Conservation (phyloP, 2,113 vertebrate genomes). For the Geothlypis trichas region DNA sequence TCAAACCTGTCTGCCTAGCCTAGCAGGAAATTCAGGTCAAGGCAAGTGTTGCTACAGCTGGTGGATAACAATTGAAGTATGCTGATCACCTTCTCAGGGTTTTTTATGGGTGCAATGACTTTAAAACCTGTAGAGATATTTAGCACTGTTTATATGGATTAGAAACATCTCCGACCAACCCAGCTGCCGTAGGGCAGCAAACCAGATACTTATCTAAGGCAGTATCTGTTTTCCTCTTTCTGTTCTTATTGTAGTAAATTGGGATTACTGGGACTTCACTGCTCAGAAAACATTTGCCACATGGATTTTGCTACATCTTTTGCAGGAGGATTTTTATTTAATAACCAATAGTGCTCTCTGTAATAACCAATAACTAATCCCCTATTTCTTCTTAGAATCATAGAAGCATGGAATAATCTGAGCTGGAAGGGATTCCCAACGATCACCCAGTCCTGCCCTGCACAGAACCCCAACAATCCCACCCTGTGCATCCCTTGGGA, state of each 20-base stretch:
- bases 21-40: neutral
- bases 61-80: neutral
- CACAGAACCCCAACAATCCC: neutral
- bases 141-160: neutral
- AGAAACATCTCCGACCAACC: neutral
- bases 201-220: neutral
- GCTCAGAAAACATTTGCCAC: neutral
- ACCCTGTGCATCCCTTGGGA: neutral
- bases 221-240: neutral
- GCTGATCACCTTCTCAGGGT: neutral
- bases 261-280: neutral
- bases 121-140: neutral
- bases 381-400: neutral
- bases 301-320: neutral
- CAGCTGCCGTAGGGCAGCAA: neutral
- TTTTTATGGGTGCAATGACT: neutral
- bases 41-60: neutral
- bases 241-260: neutral
- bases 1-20: neutral
- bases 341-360: neutral
- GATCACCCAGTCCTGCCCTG: rapidly evolving
- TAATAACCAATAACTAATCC: neutral
- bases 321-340: neutral
- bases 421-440: rapidly evolving
- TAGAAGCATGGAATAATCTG: neutral